Evolutionary conservation across 2,797 vertebrate genomes (phyloP).

Genomic region (Protosalanx chinensis): DNA sequence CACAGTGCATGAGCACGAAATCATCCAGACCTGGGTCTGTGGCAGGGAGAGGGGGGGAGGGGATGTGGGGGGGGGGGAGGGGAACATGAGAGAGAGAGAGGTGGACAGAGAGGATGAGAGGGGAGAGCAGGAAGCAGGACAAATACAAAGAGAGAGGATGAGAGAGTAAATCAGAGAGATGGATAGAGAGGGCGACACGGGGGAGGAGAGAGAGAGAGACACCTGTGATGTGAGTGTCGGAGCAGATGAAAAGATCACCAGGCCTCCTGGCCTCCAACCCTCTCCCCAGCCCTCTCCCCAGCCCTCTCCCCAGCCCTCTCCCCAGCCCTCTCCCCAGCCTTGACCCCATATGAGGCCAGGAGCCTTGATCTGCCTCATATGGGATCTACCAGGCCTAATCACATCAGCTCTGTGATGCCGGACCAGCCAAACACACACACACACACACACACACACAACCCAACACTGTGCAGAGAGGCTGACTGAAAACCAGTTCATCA

Average conservation of each 20-base stretch:
- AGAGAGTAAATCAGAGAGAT: constrained; percentile 16
- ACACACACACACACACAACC: constrained; percentile 21
- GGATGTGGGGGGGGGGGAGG: not conserved
- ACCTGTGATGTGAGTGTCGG: constrained; percentile 24
- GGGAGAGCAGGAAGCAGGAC: not conserved
- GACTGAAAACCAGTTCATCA: not conserved
- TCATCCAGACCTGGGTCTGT: constrained; percentile 90
- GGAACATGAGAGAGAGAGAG: not conserved
- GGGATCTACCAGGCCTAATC: constrained; percentile 45
- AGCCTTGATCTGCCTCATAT: constrained; percentile 45
- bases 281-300: not conserved
- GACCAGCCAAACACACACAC: constrained; percentile 41
- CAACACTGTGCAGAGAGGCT: constrained; percentile 35
- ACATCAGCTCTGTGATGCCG: constrained; percentile 58
- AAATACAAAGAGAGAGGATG: not conserved
- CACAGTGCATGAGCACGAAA: constrained; percentile 95
- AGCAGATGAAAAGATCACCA: constrained; percentile 40
- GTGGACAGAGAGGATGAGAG: not conserved
- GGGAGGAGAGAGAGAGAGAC: constrained; percentile 1
- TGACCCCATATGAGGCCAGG: constrained; percentile 29
- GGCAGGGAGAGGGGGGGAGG: constrained; percentile 20
- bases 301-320: not conserved
- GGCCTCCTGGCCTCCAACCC: not conserved
- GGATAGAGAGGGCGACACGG: constrained; percentile 20
- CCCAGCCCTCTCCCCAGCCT: constrained; percentile 4